Percentiles rank a stretch among this genome's conserved stretches.
Conservation (phyloP, 2,113 vertebrate genomes). For the Phylloscopus whistleri region DNA sequence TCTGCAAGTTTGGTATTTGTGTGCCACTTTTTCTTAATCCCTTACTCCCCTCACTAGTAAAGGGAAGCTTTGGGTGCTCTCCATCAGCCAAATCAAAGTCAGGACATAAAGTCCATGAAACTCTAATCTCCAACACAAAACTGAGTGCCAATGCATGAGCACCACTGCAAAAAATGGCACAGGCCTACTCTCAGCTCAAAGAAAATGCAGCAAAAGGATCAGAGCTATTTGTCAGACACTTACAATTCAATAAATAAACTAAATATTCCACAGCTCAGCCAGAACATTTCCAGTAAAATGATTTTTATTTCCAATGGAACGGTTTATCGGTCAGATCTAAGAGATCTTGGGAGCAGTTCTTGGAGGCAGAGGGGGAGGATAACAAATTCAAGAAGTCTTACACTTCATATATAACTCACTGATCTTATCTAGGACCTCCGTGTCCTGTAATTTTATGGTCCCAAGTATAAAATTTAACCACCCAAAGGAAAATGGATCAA, state of each 20-base stretch:
- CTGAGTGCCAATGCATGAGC: neutral
- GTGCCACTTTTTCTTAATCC: neutral
- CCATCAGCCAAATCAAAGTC: neutral
- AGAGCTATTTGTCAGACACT: conserved; percentile 67
- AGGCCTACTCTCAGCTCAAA: neutral
- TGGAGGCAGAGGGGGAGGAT: neutral
- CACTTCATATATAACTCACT: conserved; percentile 50
- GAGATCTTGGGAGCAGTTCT: neutral
- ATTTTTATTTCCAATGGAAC: neutral
- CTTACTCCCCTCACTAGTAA: neutral
- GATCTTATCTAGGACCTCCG: conserved; percentile 56
- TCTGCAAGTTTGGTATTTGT: neutral
- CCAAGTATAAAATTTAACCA: conserved; percentile 62
- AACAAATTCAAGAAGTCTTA: conserved; percentile 55
- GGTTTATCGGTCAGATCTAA: conserved; percentile 46
- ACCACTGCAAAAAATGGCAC: neutral
- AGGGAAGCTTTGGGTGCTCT: neutral
- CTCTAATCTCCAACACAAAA: neutral
- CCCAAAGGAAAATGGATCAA: conserved; percentile 55
- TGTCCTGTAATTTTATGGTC: conserved; percentile 43
- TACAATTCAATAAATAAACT: conserved; percentile 60
- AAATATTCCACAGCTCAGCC: conserved; percentile 58
- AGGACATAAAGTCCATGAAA: neutral
- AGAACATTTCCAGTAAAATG: conserved; percentile 53
- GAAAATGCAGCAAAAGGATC: conserved; percentile 56